Evolutionary conservation across 2,888 invertebrate species (phyloP), one percentile per base, ranked within the genome.

Genomic region (Hydraecia micacea): DNA sequence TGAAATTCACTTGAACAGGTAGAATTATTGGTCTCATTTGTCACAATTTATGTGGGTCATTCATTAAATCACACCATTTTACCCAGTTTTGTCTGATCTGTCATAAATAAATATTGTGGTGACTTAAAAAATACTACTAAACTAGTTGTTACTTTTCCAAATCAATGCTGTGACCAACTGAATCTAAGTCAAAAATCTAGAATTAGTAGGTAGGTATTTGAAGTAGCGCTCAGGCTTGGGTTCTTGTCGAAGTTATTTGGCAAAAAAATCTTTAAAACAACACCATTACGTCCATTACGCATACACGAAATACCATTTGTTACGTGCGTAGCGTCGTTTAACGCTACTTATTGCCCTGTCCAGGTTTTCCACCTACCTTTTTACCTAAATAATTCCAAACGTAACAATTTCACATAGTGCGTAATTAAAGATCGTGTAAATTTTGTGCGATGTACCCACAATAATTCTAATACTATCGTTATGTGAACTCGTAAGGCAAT

Each of bases 271-370:
- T 68, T 65, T 72, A 52, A 70, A 81, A 42, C 67, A 58, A 72
- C 32, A 68, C 39, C 42, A 58, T 65, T 73, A 69, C 15, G 36
- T 55, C 60, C 62, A 81, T 62, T 75, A 55, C 36, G 79, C 84
- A 81, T 79, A 79, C 49, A 72, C 39, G 21, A 63, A 77, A 67
- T 68, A 60, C 84, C 68, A 72, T 52, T 84, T 58, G 79, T 72
- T 81, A 73, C 78, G 86, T 83, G 78, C 73, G 75, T 62, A 63
- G 69, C 75, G 28, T 74, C 68, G 55, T 65, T 73, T 75, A 85
- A 46, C 55, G 58, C 71, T 69, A 75, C 73, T 71, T 80, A 85
- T 63, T 85, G 55, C 52, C 15, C 42, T 79, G 55, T 66, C 69
- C 70, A 77, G 32, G 70, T 42, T 72, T 63, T 68, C 49, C 69